Conservation (phyloP, 2,888 invertebrate species). For the Dicroscelio sp. region DNA sequence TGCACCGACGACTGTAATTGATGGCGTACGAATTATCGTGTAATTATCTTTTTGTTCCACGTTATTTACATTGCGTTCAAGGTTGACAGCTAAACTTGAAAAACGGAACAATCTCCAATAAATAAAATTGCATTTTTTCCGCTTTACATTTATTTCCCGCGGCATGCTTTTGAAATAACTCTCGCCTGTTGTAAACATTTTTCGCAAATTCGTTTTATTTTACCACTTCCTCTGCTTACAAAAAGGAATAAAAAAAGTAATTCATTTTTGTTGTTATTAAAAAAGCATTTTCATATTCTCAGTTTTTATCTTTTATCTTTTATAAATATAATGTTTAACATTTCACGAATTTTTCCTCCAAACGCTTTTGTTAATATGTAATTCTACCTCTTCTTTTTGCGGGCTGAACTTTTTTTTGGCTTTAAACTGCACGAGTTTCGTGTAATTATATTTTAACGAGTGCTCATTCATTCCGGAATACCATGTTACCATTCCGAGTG, state of each 20-base stretch:
- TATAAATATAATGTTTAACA: no score
- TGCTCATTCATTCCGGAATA: conserved; percentile 14
- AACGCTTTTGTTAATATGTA: no score
- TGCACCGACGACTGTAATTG: conserved; percentile 66
- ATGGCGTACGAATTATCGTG: conserved; percentile 68
- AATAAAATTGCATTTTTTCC: background rate
- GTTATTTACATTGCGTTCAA: conserved; percentile 25
- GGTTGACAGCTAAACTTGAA: conserved; percentile 49
- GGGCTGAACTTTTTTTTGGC: background rate
- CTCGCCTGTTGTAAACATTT: background rate
- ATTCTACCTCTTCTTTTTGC: no score
- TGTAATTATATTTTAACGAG: conserved; percentile 54
- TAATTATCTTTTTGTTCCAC: conserved; percentile 63
- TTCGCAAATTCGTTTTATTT: background rate
- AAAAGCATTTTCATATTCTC: background rate
- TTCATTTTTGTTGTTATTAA: background rate
- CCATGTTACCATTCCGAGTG: conserved; percentile 79
- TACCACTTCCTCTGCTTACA: no score
- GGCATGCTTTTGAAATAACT: background rate
- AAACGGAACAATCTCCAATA: background rate
- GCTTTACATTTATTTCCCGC: background rate
- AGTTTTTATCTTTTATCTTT: no score
- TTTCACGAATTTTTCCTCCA: no score
- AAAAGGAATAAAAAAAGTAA: no score
- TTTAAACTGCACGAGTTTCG: background rate